Evolutionary conservation across 2,888 invertebrate genomes (phyloP).

Genomic region (Anthrax anthrax): DNA sequence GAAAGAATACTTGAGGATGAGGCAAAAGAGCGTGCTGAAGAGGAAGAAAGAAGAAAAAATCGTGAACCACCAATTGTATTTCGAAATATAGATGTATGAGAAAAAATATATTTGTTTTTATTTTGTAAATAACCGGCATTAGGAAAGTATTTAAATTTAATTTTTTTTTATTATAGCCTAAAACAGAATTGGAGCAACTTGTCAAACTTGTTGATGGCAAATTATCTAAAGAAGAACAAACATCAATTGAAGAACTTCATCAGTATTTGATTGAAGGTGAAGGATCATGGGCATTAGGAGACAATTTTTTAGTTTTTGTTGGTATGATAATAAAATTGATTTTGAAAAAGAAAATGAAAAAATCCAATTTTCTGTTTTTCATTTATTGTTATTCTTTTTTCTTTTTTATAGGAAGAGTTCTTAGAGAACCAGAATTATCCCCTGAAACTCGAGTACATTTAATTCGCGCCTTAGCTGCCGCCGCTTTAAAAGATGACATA

Average conservation of each 20-base stretch:
- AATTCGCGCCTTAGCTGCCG: constrained; percentile 57
- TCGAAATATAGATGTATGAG: constrained; percentile 51
- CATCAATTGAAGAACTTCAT: constrained; percentile 64
- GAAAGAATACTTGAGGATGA: constrained; percentile 42
- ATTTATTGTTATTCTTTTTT: neutral
- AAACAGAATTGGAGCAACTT: constrained; percentile 59
- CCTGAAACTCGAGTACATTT: constrained; percentile 47
- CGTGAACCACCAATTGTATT: constrained; percentile 71
- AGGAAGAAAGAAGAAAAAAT: constrained; percentile 54
- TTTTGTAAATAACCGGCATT: no score
- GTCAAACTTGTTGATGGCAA: constrained; percentile 53
- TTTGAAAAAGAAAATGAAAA: neutral
- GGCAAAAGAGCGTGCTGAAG: constrained; percentile 48
- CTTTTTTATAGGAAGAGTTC: constrained; percentile 36
- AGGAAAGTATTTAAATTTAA: no score
- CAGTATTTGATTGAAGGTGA: constrained; percentile 80
- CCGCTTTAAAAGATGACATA: constrained; percentile 77
- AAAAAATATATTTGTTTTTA: neutral
- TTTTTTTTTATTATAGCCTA: constrained; percentile 40
- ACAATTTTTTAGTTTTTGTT: constrained; percentile 70
- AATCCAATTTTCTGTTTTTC: no score
- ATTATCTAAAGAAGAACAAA: constrained; percentile 56
- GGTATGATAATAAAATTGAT: constrained; percentile 21
- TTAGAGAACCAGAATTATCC: constrained; percentile 44
- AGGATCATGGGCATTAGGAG: constrained; percentile 85